Conservation (phyloP, 2,113 vertebrate species). For the Salvelinus namaycush region DNA sequence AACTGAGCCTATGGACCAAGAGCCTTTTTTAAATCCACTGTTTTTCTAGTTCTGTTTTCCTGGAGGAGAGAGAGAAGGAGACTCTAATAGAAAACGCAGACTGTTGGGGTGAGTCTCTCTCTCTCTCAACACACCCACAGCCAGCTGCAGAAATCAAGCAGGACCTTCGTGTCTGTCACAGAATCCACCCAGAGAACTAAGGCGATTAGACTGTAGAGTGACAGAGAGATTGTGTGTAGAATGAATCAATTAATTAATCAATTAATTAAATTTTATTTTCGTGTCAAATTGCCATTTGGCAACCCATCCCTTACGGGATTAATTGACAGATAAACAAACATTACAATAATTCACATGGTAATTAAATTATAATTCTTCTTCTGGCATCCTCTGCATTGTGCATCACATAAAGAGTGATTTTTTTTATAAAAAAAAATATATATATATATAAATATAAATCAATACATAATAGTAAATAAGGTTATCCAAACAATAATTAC, state of each 20-base stretch:
- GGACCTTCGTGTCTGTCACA: constrained; percentile 46
- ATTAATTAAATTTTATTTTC: accelerated
- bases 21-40: constrained; percentile 41
- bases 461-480: too few species aligned
- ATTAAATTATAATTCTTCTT: too few species aligned
- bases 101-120: constrained; percentile 34
- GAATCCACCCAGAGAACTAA: constrained; percentile 46
- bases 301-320: too few species aligned
- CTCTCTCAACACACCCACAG: not conserved
- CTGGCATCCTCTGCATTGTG: too few species aligned
- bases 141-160: constrained; percentile 51
- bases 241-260: too few species aligned
- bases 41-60: constrained; percentile 46
- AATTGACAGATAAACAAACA: too few species aligned
- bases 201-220: constrained; percentile 39
- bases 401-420: too few species aligned
- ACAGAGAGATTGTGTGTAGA: constrained; percentile 15
- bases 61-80: constrained; percentile 32
- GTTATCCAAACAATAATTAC: too few species aligned
- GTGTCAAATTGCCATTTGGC: too few species aligned
- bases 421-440: too few species aligned
- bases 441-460: too few species aligned
- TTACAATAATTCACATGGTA: too few species aligned
- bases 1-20: constrained; percentile 23
- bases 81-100: constrained; percentile 65